phyloP scores from a whole-genome alignment of 2,113 vertebrate genomes.

The Solenodon paradoxus region DNA sequence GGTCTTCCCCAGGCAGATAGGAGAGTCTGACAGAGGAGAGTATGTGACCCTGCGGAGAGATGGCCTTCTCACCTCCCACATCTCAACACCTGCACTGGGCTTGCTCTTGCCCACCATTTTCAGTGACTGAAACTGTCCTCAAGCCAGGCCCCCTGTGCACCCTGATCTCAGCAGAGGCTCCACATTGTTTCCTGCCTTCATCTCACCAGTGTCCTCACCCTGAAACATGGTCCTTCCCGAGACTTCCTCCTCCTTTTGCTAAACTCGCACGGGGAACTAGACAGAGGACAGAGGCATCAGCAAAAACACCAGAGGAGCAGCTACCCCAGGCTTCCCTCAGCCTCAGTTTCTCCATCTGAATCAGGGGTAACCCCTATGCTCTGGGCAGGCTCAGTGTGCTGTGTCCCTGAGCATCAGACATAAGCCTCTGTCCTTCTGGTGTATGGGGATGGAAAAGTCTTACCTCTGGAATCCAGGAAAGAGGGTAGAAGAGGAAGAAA shows the following conservation, averaged over 20 bases:
- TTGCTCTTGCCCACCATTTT: neutral
- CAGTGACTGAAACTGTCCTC: neutral
- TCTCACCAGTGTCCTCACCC: neutral
- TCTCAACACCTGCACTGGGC: neutral
- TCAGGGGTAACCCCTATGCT: neutral
- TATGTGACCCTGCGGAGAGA: neutral
- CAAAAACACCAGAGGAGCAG: neutral
- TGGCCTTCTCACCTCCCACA: no score
- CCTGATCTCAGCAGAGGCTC: neutral
- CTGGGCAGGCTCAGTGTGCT: neutral
- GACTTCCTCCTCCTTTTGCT: neutral
- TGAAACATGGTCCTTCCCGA: neutral
- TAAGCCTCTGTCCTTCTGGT: neutral
- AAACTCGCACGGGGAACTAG: neutral
- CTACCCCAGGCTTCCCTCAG: neutral
- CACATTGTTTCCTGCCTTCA: neutral
- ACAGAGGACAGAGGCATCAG: neutral
- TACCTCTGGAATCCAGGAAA: neutral
- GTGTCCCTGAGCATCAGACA: neutral
- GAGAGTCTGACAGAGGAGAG: neutral
- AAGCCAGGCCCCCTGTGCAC: neutral
- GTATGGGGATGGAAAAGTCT: neutral
- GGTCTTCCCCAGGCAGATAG: no score
- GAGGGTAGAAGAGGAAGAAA: neutral
- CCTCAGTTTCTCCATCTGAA: neutral